Evolutionary conservation across 2,797 vertebrate genomes (phyloP).

Genomic region (Hippopotamyrus pictus): DNA sequence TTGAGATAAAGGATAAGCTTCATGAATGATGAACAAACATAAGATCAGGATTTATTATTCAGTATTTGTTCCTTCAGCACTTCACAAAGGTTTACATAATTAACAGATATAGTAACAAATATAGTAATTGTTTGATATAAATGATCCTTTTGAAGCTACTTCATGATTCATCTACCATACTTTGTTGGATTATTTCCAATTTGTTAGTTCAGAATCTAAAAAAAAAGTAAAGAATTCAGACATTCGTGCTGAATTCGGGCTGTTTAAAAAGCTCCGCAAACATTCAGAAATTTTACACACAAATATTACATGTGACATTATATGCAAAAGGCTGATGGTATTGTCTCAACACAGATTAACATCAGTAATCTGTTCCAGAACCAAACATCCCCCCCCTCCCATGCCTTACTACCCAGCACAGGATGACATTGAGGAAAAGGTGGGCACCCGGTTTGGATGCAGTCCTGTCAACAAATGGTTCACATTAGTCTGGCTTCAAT

Average conservation of each 20-base stretch:
- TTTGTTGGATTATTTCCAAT: not conserved
- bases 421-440: constrained; percentile 40
- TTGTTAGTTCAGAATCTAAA: not conserved
- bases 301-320: not conserved
- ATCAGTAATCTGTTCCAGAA: not conserved
- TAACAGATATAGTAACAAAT: not conserved
- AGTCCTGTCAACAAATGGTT: constrained; percentile 28
- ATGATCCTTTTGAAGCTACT: not conserved
- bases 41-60: not conserved
- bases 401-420: constrained; percentile 37
- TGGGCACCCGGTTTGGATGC: constrained; percentile 31
- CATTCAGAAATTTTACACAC: not conserved
- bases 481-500: constrained; percentile 28
- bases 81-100: not conserved
- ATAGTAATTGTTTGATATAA: not conserved
- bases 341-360: not conserved
- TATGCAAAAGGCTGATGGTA: not conserved
- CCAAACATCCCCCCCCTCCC: not conserved
- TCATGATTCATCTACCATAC: not conserved
- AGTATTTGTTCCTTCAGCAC: not conserved
- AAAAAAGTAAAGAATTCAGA: not conserved
- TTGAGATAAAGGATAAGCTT: not conserved
- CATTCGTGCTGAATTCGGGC: not conserved
- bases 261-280: not conserved
- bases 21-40: not conserved